Percentiles rank a stretch among this genome's conserved stretches.
Conservation (phyloP, 2,888 invertebrate species). For the Drosophila setosimentum region DNA sequence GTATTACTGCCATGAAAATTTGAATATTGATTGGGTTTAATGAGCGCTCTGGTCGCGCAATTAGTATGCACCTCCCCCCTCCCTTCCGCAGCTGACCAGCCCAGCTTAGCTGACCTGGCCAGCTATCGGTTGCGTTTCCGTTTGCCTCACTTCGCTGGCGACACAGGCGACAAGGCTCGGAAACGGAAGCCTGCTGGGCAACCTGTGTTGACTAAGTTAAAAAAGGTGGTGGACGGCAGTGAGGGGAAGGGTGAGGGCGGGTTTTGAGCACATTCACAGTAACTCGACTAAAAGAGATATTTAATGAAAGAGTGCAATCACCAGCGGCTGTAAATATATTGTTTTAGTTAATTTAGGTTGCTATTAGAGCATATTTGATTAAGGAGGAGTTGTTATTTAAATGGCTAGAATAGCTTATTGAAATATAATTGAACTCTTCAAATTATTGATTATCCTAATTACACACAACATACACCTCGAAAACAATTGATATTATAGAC, state of each 20-base stretch:
- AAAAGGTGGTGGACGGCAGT: neutral
- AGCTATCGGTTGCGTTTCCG: slow-evolving; percentile 44
- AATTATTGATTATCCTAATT: neutral
- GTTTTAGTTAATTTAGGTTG: neutral
- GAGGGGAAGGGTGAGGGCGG: neutral
- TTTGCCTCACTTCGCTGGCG: slow-evolving; percentile 7
- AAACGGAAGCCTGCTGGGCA: slow-evolving; percentile 8
- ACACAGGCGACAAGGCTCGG: slow-evolving; percentile 1
- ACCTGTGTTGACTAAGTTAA: slow-evolving; percentile 19
- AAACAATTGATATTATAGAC: neutral
- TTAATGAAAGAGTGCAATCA: neutral
- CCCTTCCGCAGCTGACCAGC: neutral
- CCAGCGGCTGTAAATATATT: neutral
- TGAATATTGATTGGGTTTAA: slow-evolving; percentile 77
- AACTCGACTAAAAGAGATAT: slow-evolving; percentile 9
- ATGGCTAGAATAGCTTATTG: neutral
- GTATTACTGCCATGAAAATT: slow-evolving; percentile 46
- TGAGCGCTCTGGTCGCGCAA: slow-evolving; percentile 70
- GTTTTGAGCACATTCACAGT: neutral
- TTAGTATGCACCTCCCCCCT: slow-evolving; percentile 42
- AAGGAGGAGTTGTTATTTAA: neutral
- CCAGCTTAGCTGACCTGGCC: neutral
- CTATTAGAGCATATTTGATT: neutral
- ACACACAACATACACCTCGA: neutral
- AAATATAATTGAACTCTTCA: neutral